A percentile compares a stretch with the other conserved stretches of the same genome.
phyloP scores from a whole-genome alignment of 2,113 vertebrate genomes.

The Pachyramphus minor region DNA sequence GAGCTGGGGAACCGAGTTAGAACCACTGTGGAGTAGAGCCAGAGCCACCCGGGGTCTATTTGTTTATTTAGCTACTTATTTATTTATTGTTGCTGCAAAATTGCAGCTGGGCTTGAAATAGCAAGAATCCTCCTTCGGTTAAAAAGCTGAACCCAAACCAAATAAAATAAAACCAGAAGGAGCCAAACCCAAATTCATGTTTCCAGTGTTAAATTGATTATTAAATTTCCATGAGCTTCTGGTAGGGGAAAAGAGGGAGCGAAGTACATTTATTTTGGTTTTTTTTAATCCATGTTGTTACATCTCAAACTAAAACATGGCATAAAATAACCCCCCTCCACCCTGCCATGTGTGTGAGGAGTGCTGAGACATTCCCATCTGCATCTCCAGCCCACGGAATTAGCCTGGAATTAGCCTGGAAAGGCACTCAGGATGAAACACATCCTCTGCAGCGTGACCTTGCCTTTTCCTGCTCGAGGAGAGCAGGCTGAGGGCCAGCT shows the following conservation, averaged over 20 bases:
- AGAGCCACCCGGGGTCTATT: neutral
- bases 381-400: neutral
- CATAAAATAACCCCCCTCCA: neutral
- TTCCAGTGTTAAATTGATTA: neutral
- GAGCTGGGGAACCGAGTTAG: too few species aligned
- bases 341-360: neutral
- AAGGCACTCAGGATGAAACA: neutral
- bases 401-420: neutral
- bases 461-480: neutral
- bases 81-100: neutral
- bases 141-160: neutral
- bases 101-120: neutral
- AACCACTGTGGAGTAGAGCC: too few species aligned
- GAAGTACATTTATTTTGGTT: neutral
- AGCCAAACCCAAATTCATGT: neutral
- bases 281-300: neutral
- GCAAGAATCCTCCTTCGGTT: neutral
- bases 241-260: too few species aligned
- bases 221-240: neutral
- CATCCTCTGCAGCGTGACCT: neutral
- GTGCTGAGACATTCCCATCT: neutral
- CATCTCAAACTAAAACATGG: neutral
- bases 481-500: neutral
- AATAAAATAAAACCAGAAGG: neutral
- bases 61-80: neutral